Evolutionary conservation across 2,113 vertebrate species (phyloP).

Genomic region (Xiphophorus hellerii): DNA sequence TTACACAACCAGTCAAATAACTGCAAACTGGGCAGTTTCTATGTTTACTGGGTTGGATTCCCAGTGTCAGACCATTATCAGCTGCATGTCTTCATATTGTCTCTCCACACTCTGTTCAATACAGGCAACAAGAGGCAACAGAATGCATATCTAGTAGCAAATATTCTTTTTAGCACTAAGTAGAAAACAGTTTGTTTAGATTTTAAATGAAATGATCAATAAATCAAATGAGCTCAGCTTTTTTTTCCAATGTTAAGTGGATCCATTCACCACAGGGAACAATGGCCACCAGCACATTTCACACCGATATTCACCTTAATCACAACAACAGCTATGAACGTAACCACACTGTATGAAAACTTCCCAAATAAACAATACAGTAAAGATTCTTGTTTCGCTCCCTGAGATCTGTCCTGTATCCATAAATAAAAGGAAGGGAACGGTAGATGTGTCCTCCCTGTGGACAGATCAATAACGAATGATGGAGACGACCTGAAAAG

Average conservation of each 20-base stretch:
- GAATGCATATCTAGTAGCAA: not conserved
- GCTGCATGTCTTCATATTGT: not conserved
- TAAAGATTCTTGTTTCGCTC: slow-evolving; percentile 3
- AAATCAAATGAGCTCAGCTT: no score
- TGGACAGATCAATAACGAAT: slow-evolving; percentile 67
- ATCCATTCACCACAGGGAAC: no score
- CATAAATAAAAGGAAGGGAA: slow-evolving; percentile 58
- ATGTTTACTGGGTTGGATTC: not conserved
- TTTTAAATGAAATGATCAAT: no score
- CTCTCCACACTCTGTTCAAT: not conserved
- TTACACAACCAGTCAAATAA: not conserved
- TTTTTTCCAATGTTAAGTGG: no score
- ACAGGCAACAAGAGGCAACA: not conserved
- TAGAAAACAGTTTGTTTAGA: no score
- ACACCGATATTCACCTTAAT: not conserved
- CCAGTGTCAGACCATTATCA: not conserved
- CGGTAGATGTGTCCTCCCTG: slow-evolving; percentile 32
- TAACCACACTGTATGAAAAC: slow-evolving; percentile 2
- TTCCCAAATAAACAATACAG: slow-evolving; percentile 19
- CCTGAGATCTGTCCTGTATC: slow-evolving; percentile 25
- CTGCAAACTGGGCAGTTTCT: not conserved
- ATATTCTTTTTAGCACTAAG: no score
- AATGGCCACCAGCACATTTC: no score
- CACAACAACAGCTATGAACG: not conserved
- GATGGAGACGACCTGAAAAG: slow-evolving; percentile 30